Conservation (phyloP, 2,113 vertebrate species). For the Cygnus atratus region DNA sequence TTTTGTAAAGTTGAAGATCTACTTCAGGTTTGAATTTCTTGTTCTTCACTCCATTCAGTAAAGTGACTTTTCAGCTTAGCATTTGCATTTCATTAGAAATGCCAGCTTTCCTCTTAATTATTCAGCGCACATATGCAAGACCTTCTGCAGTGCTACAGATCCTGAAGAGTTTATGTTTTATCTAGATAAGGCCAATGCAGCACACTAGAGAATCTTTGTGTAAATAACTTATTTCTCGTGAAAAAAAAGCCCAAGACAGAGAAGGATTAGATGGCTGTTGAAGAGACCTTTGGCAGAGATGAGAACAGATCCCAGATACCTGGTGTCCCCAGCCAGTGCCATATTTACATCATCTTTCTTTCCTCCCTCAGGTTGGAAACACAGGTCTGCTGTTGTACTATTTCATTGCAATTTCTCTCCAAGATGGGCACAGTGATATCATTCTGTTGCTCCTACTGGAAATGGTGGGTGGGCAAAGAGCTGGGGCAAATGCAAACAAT, state of each 20-base stretch:
- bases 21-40: not conserved
- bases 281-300: not conserved
- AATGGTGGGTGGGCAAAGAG: not conserved
- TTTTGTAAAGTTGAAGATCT: not conserved
- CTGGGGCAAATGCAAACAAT: not conserved
- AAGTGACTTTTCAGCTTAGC: not conserved
- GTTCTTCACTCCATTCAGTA: not conserved
- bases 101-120: not conserved
- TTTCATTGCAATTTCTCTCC: not conserved
- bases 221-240: not conserved
- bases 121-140: not conserved
- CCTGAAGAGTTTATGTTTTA: not conserved
- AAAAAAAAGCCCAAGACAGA: not conserved
- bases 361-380: not conserved
- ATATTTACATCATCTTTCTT: accelerated
- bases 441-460: not conserved
- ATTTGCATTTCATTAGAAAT: not conserved
- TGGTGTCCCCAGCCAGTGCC: accelerated
- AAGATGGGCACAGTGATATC: not conserved
- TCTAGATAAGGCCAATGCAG: not conserved
- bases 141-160: not conserved
- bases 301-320: not conserved
- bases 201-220: not conserved
- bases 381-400: accelerated
- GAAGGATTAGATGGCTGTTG: not conserved